Evolutionary conservation across 1,140 invertebrate genomes (phyloP), one percentile per base, ranked within the genome.

Genomic region (Cydia fagiglandana): DNA sequence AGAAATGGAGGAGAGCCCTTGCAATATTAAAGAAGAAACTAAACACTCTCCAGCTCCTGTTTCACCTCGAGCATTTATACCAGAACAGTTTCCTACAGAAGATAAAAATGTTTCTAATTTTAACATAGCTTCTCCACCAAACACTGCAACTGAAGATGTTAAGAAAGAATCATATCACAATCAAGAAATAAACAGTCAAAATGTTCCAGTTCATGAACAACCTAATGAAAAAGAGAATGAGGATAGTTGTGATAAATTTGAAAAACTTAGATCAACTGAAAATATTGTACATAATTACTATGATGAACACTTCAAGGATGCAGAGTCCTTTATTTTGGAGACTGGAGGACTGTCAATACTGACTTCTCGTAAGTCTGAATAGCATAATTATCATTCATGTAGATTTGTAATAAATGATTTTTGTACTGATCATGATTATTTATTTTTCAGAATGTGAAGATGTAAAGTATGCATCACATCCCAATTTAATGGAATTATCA

Each of bases 231-330:
- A 87, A 76, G 81, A 47, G 79, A 77, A 84, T 45, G 75, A 77
- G 7, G 75, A 85, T 38, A 82, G 75, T 80, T 70, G 75, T n/a
- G 79, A 76, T 75, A 90, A 89, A 82, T 78, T 66, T 82, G 84
- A 83, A 10, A 88, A 89, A 82, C 75, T 83, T 7, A 87, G 83
- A 79, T 77, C 83, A 24, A 76, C 61, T 34, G 88, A 90, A 41
- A 86, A 78, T 77, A 83, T 84, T 79, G 75, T 83, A 74, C 84
- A 88, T 64, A 92, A 85, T 79, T 91, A 87, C 81, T 92, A 92
- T 88, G 91, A 93, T 87, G 90, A 93, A 79, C 89, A 91, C 82
- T 93, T 93, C 74, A 91, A 91, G 78, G 93, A 93, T 90, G 93
- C 92, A 66, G 92, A 93, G 81, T 92, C 93, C 68, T 93, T 93